Percentiles rank a stretch among this genome's conserved stretches.
Conservation (phyloP, 2,797 vertebrate species). For the Alexandromys oeconomus region DNA sequence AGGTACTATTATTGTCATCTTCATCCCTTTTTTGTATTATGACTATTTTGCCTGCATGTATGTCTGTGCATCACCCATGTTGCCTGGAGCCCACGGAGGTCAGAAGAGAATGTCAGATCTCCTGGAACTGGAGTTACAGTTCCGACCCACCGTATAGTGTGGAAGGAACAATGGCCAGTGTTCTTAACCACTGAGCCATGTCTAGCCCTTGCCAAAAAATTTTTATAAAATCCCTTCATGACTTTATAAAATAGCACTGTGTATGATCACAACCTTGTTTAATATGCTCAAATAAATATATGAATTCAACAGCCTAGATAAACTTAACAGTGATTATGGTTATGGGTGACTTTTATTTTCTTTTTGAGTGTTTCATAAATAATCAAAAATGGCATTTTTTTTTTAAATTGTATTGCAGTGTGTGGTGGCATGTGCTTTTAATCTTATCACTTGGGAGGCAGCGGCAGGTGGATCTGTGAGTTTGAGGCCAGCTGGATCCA, state of each 20-base stretch:
- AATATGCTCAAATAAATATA: neutral
- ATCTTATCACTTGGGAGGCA: neutral
- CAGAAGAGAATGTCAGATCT: neutral
- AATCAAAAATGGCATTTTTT: slow-evolving; percentile 33
- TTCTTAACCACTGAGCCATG: neutral
- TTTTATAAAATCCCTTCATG: slow-evolving; percentile 47
- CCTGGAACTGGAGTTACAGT: neutral
- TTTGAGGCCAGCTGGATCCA: neutral
- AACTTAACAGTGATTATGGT: neutral
- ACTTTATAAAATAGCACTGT: neutral
- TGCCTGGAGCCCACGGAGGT: neutral
- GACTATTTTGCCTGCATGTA: no score
- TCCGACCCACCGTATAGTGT: neutral
- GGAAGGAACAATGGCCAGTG: neutral
- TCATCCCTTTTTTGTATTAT: neutral
- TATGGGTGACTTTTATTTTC: slow-evolving; percentile 1
- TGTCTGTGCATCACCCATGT: neutral
- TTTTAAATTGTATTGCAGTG: neutral
- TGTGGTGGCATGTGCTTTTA: neutral
- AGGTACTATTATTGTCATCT: neutral
- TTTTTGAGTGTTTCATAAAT: slow-evolving; percentile 13
- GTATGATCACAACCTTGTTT: neutral
- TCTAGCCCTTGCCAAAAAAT: neutral
- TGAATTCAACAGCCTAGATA: neutral
- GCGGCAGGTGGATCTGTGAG: neutral